These are phyloP conservation scores for Phymorhynchus buccinoides DNA, from an alignment of 1,140 invertebrate species.

Conservation along the genomic window DNA sequence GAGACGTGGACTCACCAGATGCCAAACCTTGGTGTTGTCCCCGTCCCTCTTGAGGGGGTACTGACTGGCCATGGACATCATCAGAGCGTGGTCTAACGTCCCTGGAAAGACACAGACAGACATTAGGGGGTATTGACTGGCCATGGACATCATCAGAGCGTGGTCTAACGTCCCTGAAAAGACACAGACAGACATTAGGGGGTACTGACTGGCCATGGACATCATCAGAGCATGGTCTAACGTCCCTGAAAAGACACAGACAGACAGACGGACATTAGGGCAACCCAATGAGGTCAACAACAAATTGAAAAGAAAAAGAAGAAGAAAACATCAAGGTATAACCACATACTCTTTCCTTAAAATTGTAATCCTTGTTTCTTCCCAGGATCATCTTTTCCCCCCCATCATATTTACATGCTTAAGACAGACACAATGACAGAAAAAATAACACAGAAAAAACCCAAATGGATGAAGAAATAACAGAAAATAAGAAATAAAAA, in stretches of 20 bases:
- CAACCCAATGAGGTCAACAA: too few relatives aligned
- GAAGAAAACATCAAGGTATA: too few relatives aligned
- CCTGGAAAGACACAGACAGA: slow-evolving; percentile 47
- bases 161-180: slow-evolving; percentile 63
- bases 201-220: slow-evolving; percentile 52
- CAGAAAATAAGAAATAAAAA: too few relatives aligned
- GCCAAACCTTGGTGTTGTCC: slow-evolving; percentile 64
- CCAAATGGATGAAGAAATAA: too few relatives aligned
- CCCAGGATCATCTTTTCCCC: too few relatives aligned
- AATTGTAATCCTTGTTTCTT: too few relatives aligned
- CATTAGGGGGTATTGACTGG: neutral
- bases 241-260: slow-evolving; percentile 52
- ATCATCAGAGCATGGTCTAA: slow-evolving; percentile 65
- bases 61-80: slow-evolving; percentile 60
- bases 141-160: slow-evolving; percentile 60
- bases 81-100: slow-evolving; percentile 63
- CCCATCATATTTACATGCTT: too few relatives aligned
- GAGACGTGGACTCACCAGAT: slow-evolving; percentile 59
- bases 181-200: neutral
- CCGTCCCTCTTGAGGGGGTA: slow-evolving; percentile 62
- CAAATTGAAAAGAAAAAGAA: too few relatives aligned
- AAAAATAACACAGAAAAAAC: too few relatives aligned
- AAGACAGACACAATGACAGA: too few relatives aligned
- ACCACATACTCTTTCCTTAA: too few relatives aligned
- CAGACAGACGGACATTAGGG: too few relatives aligned